Base-by-base conservation (phyloP, 2,888 invertebrate species). In the Ochropacha duplaris region DNA sequence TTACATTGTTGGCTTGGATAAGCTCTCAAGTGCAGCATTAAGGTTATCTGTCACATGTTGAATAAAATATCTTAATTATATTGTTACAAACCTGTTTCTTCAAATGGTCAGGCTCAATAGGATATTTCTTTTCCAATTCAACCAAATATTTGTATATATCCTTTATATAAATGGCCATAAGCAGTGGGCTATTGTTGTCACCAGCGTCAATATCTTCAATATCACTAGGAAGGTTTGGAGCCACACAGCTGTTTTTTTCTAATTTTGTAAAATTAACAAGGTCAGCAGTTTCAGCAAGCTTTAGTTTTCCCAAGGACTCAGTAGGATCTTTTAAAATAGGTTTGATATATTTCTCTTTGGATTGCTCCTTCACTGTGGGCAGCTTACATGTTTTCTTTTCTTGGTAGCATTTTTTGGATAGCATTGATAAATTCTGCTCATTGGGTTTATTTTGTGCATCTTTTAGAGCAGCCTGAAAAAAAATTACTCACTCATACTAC, bases 81-180 rank as follows among this genome's bases (percentile, higher is more conserved):
- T n/a, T n/a, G 2, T 8, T 22, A 68, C 72, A 58, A 56, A 92
- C 87, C 86, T 96, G 96, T 36, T 94, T 95, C 50, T 92, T 93
- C 68, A 98, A 90, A 83, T 96, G 96, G 74, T 95, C 93, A 19
- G 88, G 81, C 44, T 89, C 85, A 58, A 98, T 94, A 3, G 94
- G 92, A 83, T 94, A 96, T 67, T 94, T 93, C 19, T 83, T 81
- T 93, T 99, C 99, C 61, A 98, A 84, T 54, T 94, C 87, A 65
- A 95, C 94, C 78, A 99, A 93, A 87, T 99, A 98, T 19, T 92
- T 90, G 80, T 98, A 98, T 79, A 99, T 99, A 73, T 99, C 98
- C 66, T 96, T 96, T 34, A 97, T 96, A 83, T 98, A 99, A 69
- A 96, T 95, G 16, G 96, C 94, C 79, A 97, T 96, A 70, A 98